Evolutionary conservation across 2,888 invertebrate species (phyloP).

Genomic region (Acleris emargana): DNA sequence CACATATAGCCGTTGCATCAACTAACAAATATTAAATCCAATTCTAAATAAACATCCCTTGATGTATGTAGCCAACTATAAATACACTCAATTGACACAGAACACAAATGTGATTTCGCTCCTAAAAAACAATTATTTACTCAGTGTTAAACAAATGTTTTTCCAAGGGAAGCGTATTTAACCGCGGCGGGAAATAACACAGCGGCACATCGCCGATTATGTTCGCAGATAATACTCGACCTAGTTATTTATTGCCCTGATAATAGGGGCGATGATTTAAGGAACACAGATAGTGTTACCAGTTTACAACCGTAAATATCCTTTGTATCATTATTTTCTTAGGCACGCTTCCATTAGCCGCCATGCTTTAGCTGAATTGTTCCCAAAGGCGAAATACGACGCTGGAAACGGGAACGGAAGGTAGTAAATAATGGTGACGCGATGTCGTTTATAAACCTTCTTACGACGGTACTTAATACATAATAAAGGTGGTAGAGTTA

Average conservation of each 20-base stretch:
- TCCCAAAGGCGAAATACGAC: slow-evolving; percentile 14
- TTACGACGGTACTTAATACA: neutral
- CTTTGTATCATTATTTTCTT: slow-evolving; percentile 63
- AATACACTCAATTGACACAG: slow-evolving; percentile 21
- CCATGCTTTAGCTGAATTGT: slow-evolving; percentile 6
- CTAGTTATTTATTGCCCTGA: slow-evolving; percentile 71
- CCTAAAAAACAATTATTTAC: slow-evolving; percentile 53
- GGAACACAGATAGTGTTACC: slow-evolving; percentile 69
- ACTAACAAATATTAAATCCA: no score
- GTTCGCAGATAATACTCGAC: slow-evolving; percentile 68
- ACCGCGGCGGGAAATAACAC: slow-evolving; percentile 69
- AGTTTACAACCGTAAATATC: slow-evolving; percentile 70
- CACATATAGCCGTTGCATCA: no score
- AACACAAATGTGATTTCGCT: slow-evolving; percentile 27
- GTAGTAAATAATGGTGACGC: slow-evolving; percentile 6
- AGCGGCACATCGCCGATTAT: slow-evolving; percentile 73
- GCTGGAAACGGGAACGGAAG: slow-evolving; percentile 1
- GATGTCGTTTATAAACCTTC: slow-evolving; percentile 10
- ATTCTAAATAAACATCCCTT: neutral
- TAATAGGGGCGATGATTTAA: slow-evolving; percentile 78
- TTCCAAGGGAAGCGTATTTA: slow-evolving; percentile 69
- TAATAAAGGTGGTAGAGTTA: no score
- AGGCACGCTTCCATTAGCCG: slow-evolving; percentile 10
- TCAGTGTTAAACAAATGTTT: slow-evolving; percentile 60
- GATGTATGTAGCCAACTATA: neutral